Evolutionary conservation across 2,113 vertebrate genomes (phyloP).

Genomic region (Sturnira hondurensis): DNA sequence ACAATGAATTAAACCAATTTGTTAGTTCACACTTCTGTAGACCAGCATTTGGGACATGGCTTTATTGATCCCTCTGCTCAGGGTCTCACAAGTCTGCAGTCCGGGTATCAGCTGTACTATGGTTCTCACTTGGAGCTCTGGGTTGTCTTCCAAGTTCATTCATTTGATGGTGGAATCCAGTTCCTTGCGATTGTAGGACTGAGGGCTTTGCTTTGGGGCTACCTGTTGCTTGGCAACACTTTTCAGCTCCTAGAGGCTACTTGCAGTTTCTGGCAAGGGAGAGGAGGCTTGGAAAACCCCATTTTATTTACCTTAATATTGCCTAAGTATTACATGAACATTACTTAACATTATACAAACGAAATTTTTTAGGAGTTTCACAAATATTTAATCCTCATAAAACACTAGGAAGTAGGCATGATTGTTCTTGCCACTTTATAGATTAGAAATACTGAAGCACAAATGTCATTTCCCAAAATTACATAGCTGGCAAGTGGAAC

Average conservation of each 20-base stretch:
- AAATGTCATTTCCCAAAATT: background rate
- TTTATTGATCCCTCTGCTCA: background rate
- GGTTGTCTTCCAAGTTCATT: background rate
- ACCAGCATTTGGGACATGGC: too few relatives aligned
- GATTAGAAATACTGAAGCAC: background rate
- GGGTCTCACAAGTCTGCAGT: background rate
- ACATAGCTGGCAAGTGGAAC: background rate
- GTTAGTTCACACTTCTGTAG: background rate
- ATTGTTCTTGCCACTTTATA: background rate
- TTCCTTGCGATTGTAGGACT: background rate
- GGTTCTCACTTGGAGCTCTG: background rate
- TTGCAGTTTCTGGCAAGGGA: accelerated
- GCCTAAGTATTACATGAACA: background rate
- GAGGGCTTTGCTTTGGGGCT: background rate
- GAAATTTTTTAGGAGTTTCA: background rate
- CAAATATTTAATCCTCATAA: background rate
- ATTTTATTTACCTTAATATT: background rate
- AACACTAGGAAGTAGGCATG: background rate
- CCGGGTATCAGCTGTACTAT: background rate
- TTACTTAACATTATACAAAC: background rate
- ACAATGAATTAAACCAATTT: background rate
- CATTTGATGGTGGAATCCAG: background rate
- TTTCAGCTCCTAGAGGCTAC: background rate
- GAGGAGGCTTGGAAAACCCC: background rate
- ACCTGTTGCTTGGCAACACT: accelerated